Percentiles rank a stretch among this genome's conserved stretches.
Conservation (phyloP, 1,140 invertebrate species). For the Eupeodes corollae region DNA sequence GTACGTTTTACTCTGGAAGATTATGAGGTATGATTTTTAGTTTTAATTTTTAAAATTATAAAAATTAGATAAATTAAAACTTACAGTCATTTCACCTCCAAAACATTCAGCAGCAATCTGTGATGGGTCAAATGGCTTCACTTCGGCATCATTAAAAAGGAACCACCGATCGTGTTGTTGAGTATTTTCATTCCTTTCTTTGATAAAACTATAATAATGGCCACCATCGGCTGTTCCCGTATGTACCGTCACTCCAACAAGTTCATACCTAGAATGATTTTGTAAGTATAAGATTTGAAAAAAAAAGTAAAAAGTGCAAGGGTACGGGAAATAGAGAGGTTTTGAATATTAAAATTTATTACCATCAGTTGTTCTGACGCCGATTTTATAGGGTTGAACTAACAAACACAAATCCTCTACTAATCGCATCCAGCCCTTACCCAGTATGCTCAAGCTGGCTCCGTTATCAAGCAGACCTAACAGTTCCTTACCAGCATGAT, state of each 20-base stretch:
- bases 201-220: constrained; percentile 94
- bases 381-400: no score
- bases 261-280: constrained; percentile 74
- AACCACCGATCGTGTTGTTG: constrained; percentile 70
- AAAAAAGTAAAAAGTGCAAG: no score
- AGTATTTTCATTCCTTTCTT: constrained; percentile 56
- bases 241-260: constrained; percentile 92
- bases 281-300: no score
- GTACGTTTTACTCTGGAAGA: constrained; percentile 81
- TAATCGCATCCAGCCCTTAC: no score
- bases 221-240: constrained; percentile 93
- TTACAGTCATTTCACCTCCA: constrained; percentile 89
- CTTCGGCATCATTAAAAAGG: constrained; percentile 91
- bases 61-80: constrained; percentile 10
- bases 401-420: no score
- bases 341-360: no score
- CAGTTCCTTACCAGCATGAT: no score
- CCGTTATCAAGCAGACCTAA: no score
- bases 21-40: constrained; percentile 5
- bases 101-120: constrained; percentile 92
- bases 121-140: constrained; percentile 88
- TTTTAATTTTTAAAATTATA: constrained; percentile 2
- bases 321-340: no score
- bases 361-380: no score
- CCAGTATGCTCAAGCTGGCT: no score